These are phyloP conservation scores for Drosophila nr. fundita DNA, from an alignment of 2,888 invertebrate species.

Conservation along the genomic window DNA sequence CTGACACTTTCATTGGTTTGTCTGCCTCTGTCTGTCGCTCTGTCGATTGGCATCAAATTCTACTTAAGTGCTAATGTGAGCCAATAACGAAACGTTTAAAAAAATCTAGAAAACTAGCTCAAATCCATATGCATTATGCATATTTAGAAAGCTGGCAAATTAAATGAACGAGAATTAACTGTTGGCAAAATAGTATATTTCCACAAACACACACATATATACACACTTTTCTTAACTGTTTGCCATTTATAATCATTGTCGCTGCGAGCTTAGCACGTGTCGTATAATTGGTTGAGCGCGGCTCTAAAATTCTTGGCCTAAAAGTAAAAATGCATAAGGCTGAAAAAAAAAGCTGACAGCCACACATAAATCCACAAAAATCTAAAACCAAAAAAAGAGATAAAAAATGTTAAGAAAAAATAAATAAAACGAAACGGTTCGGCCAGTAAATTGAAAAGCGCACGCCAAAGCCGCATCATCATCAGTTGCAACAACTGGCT, in stretches of 20 bases:
- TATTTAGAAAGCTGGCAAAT: slow-evolving; percentile 69
- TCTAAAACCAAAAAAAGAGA: slow-evolving; percentile 2
- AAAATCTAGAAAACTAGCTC: slow-evolving; percentile 69
- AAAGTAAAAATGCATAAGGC: slow-evolving; percentile 69
- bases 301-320: slow-evolving; percentile 63
- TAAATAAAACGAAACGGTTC: slow-evolving; percentile 59
- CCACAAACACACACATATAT: not conserved
- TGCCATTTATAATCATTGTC: slow-evolving; percentile 46
- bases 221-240: slow-evolving; percentile 47
- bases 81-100: slow-evolving; percentile 74
- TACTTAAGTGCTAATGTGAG: slow-evolving; percentile 72
- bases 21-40: not conserved
- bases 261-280: slow-evolving; percentile 58
- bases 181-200: slow-evolving; percentile 44
- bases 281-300: slow-evolving; percentile 52
- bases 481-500: slow-evolving; percentile 54
- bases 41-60: slow-evolving; percentile 71
- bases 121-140: slow-evolving; percentile 45
- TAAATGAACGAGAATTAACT: slow-evolving; percentile 57
- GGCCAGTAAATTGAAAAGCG: slow-evolving; percentile 76
- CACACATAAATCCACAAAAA: slow-evolving; percentile 62
- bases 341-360: slow-evolving; percentile 68
- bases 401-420: slow-evolving; percentile 22
- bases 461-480: slow-evolving; percentile 79
- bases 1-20: slow-evolving; percentile 63